phyloP scores from a whole-genome alignment of 1,140 invertebrate species.

The Lordiphosa mommai region DNA sequence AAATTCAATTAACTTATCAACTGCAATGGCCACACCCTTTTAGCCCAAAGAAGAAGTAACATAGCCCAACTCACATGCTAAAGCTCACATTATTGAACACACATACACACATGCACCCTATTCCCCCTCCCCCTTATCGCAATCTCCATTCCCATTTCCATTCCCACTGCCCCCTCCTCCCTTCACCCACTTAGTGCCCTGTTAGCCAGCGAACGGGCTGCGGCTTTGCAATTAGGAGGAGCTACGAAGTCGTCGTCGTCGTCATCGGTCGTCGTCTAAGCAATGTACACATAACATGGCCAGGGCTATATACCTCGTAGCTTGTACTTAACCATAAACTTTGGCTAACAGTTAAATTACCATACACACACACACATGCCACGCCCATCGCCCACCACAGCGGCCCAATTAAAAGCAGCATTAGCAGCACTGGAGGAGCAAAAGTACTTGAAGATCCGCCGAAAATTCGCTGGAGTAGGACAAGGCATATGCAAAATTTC shows the following conservation, averaged over 20 bases:
- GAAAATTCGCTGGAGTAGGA: slow-evolving; percentile 37
- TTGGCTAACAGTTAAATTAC: slow-evolving; percentile 76
- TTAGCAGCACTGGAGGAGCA: slow-evolving; percentile 36
- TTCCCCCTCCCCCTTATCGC: neutral
- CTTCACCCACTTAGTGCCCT: slow-evolving; percentile 28
- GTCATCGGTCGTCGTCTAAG: slow-evolving; percentile 37
- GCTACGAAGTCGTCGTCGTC: slow-evolving; percentile 52
- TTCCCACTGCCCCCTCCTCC: neutral
- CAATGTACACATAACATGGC: slow-evolving; percentile 25
- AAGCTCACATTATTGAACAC: slow-evolving; percentile 57
- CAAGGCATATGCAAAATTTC: slow-evolving; percentile 59
- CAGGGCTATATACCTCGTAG: slow-evolving; percentile 52
- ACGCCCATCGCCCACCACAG: slow-evolving; percentile 16
- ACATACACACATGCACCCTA: slow-evolving; percentile 16
- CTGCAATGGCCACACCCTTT: slow-evolving; percentile 38
- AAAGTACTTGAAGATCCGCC: slow-evolving; percentile 51
- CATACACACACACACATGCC: slow-evolving; percentile 32
- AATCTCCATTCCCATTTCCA: no score
- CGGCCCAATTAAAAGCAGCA: slow-evolving; percentile 67
- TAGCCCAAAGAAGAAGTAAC: slow-evolving; percentile 9
- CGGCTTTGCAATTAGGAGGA: slow-evolving; percentile 74
- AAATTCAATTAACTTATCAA: neutral
- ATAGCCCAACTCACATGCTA: neutral
- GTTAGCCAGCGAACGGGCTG: slow-evolving; percentile 36
- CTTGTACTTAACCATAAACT: slow-evolving; percentile 72